phyloP scores from a whole-genome alignment of 2,113 vertebrate genomes.

The Carettochelys insculpta region DNA sequence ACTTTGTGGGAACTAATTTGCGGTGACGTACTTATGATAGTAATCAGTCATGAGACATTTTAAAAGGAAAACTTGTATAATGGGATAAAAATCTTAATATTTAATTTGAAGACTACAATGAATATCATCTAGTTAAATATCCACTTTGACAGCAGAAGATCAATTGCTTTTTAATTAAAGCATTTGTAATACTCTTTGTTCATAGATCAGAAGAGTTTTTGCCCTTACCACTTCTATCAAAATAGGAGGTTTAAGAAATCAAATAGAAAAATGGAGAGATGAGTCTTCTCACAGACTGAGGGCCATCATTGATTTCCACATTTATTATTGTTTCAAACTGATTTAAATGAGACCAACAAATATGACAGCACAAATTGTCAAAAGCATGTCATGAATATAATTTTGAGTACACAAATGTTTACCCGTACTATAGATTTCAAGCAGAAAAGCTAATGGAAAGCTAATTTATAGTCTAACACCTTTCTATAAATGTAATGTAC shows the following conservation, averaged over 20 bases:
- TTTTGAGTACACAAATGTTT: background rate
- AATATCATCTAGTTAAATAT: background rate
- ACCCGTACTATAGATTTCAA: fast-evolving
- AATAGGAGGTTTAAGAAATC: background rate
- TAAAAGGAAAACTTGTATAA: background rate
- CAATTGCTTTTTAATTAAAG: background rate
- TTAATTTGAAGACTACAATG: background rate
- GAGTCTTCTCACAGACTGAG: background rate
- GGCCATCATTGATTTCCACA: background rate
- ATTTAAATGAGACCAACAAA: background rate
- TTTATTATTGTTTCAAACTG: fast-evolving
- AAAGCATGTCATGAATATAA: background rate
- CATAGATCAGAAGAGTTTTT: background rate
- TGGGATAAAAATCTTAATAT: background rate
- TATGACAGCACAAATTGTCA: fast-evolving
- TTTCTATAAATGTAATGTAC: fast-evolving
- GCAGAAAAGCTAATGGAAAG: fast-evolving
- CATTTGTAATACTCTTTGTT: fast-evolving
- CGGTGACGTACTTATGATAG: background rate
- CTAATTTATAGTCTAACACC: background rate
- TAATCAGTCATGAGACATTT: background rate
- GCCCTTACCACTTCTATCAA: background rate
- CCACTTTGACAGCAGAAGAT: background rate
- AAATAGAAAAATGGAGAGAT: background rate
- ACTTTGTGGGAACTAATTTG: background rate